Conservation (phyloP, 2,888 invertebrate genomes). For the Ferrisia virgata region DNA sequence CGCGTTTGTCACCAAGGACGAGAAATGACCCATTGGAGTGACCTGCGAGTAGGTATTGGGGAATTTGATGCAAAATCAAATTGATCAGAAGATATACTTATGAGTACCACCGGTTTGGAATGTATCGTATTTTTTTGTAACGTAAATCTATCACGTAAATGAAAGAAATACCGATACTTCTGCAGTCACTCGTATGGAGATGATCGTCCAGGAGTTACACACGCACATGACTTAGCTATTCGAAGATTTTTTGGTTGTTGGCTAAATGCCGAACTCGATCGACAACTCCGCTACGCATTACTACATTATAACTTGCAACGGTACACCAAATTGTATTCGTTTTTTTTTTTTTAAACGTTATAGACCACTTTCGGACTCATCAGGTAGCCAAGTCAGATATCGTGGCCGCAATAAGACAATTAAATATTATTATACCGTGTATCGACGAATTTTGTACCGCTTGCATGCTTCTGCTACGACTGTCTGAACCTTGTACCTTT, state of each 20-base stretch:
- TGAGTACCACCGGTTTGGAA: no score
- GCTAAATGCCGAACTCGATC: not conserved
- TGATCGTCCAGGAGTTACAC: not conserved
- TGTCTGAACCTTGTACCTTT: not conserved
- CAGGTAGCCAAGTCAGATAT: not conserved
- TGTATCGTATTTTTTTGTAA: not conserved
- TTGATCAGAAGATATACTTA: no score
- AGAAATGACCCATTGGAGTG: not conserved
- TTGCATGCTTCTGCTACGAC: not conserved
- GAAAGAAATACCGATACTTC: not conserved
- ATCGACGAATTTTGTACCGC: not conserved
- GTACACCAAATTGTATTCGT: not conserved
- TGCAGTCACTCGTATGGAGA: not conserved
- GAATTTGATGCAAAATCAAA: not conserved
- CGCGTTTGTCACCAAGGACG: slow-evolving; percentile 9
- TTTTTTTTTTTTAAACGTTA: not conserved
- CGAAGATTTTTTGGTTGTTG: not conserved
- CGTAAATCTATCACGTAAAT: not conserved
- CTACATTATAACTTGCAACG: not conserved
- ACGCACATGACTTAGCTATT: not conserved
- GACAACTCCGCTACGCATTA: not conserved
- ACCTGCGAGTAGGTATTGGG: not conserved
- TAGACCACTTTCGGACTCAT: not conserved
- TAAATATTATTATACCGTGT: not conserved
- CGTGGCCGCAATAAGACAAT: not conserved